Conservation (phyloP, 2,797 vertebrate genomes). For the Tarsius wallacei region DNA sequence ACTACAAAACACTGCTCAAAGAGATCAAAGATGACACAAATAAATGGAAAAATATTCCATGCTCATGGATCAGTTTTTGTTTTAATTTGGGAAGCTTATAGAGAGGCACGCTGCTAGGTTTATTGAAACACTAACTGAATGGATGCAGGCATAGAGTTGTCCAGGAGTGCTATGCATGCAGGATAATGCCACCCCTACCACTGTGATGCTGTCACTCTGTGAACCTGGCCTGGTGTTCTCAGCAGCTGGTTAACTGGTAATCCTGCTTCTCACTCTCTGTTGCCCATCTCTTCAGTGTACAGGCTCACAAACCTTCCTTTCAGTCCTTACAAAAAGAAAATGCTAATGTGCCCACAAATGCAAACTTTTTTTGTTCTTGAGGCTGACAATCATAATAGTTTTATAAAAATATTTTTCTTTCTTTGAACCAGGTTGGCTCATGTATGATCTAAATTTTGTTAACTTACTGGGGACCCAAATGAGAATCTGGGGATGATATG, state of each 20-base stretch:
- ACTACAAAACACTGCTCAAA: too few species aligned
- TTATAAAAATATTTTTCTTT: not conserved
- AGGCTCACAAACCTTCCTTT: not conserved
- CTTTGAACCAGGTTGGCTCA: not conserved
- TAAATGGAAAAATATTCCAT: too few species aligned
- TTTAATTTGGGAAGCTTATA: slow-evolving; percentile 8
- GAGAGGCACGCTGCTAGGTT: not conserved
- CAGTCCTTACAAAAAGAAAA: not conserved
- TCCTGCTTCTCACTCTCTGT: not conserved
- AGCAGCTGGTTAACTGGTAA: not conserved
- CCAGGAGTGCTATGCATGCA: not conserved
- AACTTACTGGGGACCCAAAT: not conserved
- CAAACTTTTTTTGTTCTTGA: slow-evolving; percentile 57
- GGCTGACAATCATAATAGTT: not conserved
- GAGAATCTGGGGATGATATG: not conserved
- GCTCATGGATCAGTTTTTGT: too few species aligned
- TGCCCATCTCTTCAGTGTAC: not conserved
- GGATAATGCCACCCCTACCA: not conserved
- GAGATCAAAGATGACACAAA: too few species aligned
- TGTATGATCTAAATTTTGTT: not conserved
- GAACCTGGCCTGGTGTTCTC: not conserved
- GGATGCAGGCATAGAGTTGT: not conserved
- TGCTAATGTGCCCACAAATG: not conserved
- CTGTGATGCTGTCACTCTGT: not conserved
- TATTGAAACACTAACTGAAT: not conserved